These are phyloP conservation scores for Diadophis punctatus DNA, from an alignment of 2,113 vertebrate species.

Conservation along the genomic window DNA sequence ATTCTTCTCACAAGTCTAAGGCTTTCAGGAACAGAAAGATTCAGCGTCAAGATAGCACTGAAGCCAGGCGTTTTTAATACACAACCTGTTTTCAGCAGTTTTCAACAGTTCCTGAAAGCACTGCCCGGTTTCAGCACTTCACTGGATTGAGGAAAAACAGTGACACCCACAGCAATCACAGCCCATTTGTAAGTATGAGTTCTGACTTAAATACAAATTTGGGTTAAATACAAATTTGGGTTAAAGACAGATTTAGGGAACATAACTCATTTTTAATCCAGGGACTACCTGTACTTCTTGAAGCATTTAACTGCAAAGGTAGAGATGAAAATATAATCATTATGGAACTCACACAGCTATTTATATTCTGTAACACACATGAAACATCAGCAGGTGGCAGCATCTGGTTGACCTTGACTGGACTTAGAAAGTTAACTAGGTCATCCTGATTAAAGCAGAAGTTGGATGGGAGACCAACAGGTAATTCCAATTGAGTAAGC, in stretches of 20 bases:
- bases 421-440: neutral
- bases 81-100: neutral
- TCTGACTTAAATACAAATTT: neutral
- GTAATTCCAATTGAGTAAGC: neutral
- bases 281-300: neutral
- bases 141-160: neutral
- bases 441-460: neutral
- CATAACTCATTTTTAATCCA: neutral
- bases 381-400: neutral
- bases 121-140: neutral
- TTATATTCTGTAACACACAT: neutral
- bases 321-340: neutral
- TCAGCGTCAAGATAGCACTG: conserved; percentile 4
- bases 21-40: neutral
- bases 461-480: neutral
- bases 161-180: neutral
- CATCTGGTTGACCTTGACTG: neutral
- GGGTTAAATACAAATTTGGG: too few species aligned
- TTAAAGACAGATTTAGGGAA: neutral
- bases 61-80: neutral
- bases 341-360: neutral
- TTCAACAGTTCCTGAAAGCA: neutral
- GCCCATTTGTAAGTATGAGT: neutral
- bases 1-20: neutral
- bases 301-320: neutral